A percentile compares a stretch with the other conserved stretches of the same genome.
Conservation (phyloP, 2,113 vertebrate genomes). For the Ranitomeya variabilis region DNA sequence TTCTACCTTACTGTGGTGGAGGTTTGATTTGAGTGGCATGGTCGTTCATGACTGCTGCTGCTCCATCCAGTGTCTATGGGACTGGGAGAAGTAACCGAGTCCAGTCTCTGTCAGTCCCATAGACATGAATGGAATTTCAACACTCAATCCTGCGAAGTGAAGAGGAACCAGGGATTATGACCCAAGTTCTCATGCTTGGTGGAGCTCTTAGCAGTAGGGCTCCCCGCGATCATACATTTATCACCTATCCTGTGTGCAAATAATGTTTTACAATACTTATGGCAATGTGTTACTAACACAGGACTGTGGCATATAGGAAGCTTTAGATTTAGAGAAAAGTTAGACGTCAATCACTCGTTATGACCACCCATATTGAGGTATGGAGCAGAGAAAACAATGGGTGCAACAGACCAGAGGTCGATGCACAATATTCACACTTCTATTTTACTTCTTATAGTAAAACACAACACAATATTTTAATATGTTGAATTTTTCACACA, state of each 20-base stretch:
- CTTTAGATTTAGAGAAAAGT: background rate
- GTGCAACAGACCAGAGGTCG: background rate
- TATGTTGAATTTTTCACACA: background rate
- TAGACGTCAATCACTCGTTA: background rate
- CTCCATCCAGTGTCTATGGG: no score
- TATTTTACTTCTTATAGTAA: background rate
- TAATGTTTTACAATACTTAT: background rate
- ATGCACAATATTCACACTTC: background rate
- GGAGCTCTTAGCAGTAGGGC: no score
- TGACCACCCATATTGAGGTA: background rate
- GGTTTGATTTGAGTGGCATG: no score
- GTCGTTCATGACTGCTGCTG: no score
- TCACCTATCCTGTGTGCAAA: background rate
- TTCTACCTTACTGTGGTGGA: no score
- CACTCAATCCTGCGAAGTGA: no score
- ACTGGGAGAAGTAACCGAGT: no score
- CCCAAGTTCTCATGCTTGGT: no score
- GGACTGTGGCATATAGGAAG: background rate
- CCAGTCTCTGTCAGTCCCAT: no score
- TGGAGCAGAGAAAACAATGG: background rate
- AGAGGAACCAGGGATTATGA: no score
- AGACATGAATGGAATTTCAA: no score
- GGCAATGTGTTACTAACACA: background rate
- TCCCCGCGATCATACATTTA: no score
- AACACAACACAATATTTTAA: background rate